phyloP scores from a whole-genome alignment of 2,797 vertebrate genomes.

The Rhincodon typus region DNA sequence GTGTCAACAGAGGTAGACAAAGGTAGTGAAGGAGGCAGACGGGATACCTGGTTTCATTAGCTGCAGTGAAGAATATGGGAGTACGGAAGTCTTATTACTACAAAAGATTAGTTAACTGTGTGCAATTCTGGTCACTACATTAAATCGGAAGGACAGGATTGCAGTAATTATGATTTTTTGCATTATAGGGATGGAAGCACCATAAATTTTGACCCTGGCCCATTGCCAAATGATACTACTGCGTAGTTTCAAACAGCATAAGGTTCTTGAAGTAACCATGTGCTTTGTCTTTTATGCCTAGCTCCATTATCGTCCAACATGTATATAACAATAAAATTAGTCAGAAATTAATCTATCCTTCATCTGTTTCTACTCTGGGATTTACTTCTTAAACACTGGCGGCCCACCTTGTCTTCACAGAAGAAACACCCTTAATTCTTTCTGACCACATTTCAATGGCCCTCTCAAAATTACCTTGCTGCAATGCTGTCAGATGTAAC shows the following conservation, averaged over 20 bases:
- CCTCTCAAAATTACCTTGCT: background rate
- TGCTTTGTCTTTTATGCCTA: background rate
- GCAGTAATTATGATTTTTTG: background rate
- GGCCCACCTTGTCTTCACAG: background rate
- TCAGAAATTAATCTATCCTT: background rate
- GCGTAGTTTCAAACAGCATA: background rate
- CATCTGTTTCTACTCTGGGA: background rate
- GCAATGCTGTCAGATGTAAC: background rate
- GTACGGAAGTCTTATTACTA: too few species aligned
- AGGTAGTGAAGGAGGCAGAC: too few species aligned
- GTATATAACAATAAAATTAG: background rate
- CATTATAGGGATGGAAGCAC: background rate
- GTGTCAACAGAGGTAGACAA: too few species aligned
- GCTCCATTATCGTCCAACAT: background rate
- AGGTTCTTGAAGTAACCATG: background rate
- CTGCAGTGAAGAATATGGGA: too few species aligned
- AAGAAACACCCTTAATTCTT: background rate
- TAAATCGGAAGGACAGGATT: too few species aligned
- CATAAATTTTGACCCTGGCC: background rate
- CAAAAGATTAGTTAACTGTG: too few species aligned
- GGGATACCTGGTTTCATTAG: too few species aligned
- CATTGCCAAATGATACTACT: background rate
- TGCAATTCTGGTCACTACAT: too few species aligned
- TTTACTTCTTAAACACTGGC: background rate
- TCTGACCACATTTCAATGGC: background rate